Evolutionary conservation across 2,113 vertebrate species (phyloP).

Genomic region (Bufo bufo): DNA sequence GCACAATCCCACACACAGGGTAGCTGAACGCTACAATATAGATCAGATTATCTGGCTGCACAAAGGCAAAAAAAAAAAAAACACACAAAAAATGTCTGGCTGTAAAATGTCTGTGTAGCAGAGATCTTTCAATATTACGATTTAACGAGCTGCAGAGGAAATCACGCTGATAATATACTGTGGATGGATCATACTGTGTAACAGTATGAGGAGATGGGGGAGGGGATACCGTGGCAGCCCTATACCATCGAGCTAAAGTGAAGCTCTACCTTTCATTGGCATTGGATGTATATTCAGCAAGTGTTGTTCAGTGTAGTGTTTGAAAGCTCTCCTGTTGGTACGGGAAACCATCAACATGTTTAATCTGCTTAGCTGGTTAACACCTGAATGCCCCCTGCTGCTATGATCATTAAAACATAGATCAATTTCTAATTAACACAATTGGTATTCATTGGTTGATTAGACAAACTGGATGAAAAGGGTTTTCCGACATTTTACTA

Average conservation of each 20-base stretch:
- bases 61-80: background rate
- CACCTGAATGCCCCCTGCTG: too few species aligned
- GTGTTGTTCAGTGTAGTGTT: background rate
- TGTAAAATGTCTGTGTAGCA: background rate
- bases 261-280: background rate
- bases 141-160: background rate
- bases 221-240: background rate
- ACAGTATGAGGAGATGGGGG: background rate
- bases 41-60: background rate
- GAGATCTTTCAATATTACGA: constrained; percentile 11
- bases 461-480: too few species aligned
- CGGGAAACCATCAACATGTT: background rate
- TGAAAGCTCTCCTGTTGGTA: background rate
- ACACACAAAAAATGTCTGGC: background rate
- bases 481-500: too few species aligned
- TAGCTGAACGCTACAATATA: background rate
- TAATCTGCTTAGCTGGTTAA: background rate
- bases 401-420: too few species aligned
- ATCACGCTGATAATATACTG: background rate
- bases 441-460: too few species aligned
- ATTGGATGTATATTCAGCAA: background rate
- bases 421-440: too few species aligned
- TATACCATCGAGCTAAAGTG: background rate
- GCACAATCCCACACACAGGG: constrained; percentile 1
- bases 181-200: background rate